These are phyloP conservation scores for Dendropsophus ebraccatus DNA, from an alignment of 2,113 vertebrate genomes.

Conservation along the genomic window DNA sequence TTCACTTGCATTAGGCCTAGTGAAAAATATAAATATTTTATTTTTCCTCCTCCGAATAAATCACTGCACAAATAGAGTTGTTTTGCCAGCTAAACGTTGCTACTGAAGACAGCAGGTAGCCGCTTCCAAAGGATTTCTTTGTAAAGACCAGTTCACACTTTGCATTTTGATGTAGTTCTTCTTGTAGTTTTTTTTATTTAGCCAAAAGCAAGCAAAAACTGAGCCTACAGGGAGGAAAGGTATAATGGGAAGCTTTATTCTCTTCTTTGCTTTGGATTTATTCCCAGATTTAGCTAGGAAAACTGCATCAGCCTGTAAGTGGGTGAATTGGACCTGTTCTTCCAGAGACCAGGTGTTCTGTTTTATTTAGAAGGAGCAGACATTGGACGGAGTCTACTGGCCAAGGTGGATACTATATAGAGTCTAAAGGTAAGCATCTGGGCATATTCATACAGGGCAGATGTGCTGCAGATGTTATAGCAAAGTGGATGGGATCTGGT, in stretches of 20 bases:
- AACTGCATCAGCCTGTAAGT: background rate
- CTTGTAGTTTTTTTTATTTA: background rate
- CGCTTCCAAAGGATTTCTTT: background rate
- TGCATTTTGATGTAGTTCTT: background rate
- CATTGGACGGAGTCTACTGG: no score
- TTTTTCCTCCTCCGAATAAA: background rate
- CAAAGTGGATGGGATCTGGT: no score
- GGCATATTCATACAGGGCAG: no score
- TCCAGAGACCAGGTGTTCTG: background rate
- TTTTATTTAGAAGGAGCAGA: no score
- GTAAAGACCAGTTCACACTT: background rate
- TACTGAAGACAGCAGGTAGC: conserved; percentile 13
- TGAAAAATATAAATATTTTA: conserved; percentile 23
- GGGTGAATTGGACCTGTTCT: background rate
- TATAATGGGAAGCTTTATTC: background rate
- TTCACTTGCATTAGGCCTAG: background rate
- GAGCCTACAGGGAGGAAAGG: background rate
- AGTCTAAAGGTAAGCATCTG: no score
- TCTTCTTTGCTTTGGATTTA: background rate
- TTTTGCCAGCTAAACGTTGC: background rate
- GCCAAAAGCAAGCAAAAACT: background rate
- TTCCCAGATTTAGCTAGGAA: background rate
- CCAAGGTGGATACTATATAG: no score
- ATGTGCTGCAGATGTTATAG: no score
- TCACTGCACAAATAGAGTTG: conserved; percentile 3